Base-by-base conservation (phyloP, 2,888 invertebrate genomes). In the Drosophila anceps region DNA sequence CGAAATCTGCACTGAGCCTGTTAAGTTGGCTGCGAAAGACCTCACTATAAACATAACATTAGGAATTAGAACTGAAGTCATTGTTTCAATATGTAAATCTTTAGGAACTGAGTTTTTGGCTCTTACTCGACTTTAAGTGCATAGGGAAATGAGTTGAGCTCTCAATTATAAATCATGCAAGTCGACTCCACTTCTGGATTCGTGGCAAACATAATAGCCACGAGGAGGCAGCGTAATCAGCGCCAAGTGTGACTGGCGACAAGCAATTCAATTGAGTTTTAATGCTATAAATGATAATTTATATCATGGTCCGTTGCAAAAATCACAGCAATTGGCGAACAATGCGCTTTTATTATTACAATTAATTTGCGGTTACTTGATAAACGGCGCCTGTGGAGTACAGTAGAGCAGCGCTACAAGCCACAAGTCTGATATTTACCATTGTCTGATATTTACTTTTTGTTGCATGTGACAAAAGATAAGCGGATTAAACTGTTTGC, bases 281-380 rank as follows among this genome's bases (percentile, higher is more conserved):
- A 73, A 57, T 64, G 53, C 10, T 55, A 29, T 44, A 39, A 59
- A 66, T 55, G 58, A 48, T 51, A 70, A 54, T 50, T 18, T 31
- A 54, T 44, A 29, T 24, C 33, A 58, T 61, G 71, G 54, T 41
- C 33, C 59, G 69, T 73, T 43, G 61, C 54, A 24, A 46, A 63
- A 74, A 74, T 74, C 73, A 48, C 55, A 43, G 63, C 63, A 76
- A 72, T 76, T 76, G 60, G 31, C 12, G 55, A 29, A 63, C 59
- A 55, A 46, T 29, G 66, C 58, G 41, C 59, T 57, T 72, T 72
- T 60, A 76, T 72, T 54, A 64, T 57, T 37, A 33, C 62, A 57
- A 75, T 75, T 59, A 50, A 71, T 73, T 55, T 73, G 73, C 69
- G 61, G 68, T 65, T 44, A 39, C 54, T 62, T 70, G 53, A 65